phyloP scores from a whole-genome alignment of 2,888 invertebrate genomes.

The Drepana falcataria region DNA sequence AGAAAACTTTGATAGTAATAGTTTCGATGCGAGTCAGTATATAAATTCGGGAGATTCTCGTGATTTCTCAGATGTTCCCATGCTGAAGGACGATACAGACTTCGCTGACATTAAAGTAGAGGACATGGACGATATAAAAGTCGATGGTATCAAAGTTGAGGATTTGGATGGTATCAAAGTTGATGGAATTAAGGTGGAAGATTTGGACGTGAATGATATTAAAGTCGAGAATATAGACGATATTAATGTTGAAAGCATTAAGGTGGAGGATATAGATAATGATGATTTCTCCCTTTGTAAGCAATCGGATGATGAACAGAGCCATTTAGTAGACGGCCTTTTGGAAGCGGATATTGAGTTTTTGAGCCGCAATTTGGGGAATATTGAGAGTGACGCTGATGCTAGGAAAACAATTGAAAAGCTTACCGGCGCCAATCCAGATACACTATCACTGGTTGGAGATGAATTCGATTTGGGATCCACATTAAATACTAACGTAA shows the following conservation, averaged over 20 bases:
- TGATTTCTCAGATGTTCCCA: slow-evolving; percentile 59
- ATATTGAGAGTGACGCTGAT: slow-evolving; percentile 73
- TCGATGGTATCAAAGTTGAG: slow-evolving; percentile 63
- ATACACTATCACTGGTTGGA: slow-evolving; percentile 66
- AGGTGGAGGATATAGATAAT: slow-evolving; percentile 67
- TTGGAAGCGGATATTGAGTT: slow-evolving; percentile 74
- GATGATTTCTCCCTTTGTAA: slow-evolving; percentile 65
- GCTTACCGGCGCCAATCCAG: slow-evolving; percentile 68
- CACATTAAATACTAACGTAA: slow-evolving; percentile 66
- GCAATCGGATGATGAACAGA: slow-evolving; percentile 56
- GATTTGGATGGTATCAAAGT: slow-evolving; percentile 64
- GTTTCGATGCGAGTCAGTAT: slow-evolving; percentile 62
- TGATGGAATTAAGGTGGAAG: slow-evolving; percentile 65
- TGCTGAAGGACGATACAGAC: slow-evolving; percentile 61
- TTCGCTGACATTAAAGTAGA: slow-evolving; percentile 71
- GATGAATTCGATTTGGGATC: slow-evolving; percentile 73
- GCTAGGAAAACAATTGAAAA: slow-evolving; percentile 75
- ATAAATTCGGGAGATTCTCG: slow-evolving; percentile 55
- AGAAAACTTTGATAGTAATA: slow-evolving; percentile 54
- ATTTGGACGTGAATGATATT: slow-evolving; percentile 53
- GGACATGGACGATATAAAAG: slow-evolving; percentile 70
- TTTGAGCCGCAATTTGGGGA: slow-evolving; percentile 68
- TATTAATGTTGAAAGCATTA: slow-evolving; percentile 56
- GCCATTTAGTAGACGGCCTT: slow-evolving; percentile 63
- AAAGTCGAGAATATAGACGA: slow-evolving; percentile 66